These are phyloP conservation scores for Leucophenga montana DNA, from an alignment of 2,888 invertebrate genomes.

Conservation along the genomic window DNA sequence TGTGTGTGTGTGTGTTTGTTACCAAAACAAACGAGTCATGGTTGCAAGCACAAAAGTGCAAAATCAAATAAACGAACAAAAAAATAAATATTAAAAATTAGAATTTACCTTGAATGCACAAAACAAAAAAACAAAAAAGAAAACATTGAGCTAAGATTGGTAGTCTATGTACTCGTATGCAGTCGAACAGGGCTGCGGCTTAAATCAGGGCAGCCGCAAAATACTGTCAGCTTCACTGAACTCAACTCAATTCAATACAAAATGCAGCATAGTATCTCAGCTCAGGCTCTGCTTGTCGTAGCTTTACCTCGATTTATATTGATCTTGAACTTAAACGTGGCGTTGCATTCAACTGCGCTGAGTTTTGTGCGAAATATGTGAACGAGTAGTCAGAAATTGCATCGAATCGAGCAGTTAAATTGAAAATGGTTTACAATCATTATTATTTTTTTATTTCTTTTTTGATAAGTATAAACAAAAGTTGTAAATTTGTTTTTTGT, in stretches of 20 bases:
- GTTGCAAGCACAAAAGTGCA: constrained; percentile 16
- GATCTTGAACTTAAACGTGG: constrained; percentile 22
- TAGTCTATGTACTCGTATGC: background rate
- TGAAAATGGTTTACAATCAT: background rate
- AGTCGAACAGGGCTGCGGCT: background rate
- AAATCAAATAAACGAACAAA: constrained; percentile 30
- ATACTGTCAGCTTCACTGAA: constrained; percentile 1
- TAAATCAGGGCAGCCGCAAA: constrained; percentile 17
- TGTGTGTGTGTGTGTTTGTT: constrained; percentile 9
- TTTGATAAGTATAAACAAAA: background rate
- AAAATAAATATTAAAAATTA: constrained; percentile 36
- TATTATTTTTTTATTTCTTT: no score
- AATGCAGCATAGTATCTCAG: background rate
- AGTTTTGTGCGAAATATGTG: no score
- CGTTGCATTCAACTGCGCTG: no score
- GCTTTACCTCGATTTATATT: background rate
- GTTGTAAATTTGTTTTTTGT: no score
- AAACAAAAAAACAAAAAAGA: constrained; percentile 22
- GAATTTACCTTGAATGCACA: constrained; percentile 44
- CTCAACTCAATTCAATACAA: no score
- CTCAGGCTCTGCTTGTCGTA: no score
- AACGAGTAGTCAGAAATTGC: background rate
- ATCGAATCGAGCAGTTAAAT: constrained; percentile 19
- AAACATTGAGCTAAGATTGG: background rate
- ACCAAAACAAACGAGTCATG: constrained; percentile 30